Evolutionary conservation across 2,888 invertebrate species (phyloP).

Genomic region (Agonopterix alstromeriana): DNA sequence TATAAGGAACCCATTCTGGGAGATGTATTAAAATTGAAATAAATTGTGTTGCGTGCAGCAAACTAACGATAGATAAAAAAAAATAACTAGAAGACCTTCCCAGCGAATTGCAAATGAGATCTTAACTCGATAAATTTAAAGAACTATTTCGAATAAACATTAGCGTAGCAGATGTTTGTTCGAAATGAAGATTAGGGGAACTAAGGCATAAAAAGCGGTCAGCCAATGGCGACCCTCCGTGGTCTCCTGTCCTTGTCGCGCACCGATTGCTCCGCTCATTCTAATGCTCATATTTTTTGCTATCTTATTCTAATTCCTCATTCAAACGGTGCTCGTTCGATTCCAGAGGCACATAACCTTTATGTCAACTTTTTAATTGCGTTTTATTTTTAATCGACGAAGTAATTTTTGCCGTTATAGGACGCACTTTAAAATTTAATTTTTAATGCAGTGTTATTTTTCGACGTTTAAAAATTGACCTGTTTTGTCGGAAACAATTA

Average conservation of each 20-base stretch:
- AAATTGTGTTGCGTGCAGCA: slow-evolving; percentile 53
- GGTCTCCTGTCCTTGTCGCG: slow-evolving; percentile 44
- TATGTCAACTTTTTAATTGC: slow-evolving; percentile 17
- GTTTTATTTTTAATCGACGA: slow-evolving; percentile 6
- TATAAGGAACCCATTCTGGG: slow-evolving; percentile 55
- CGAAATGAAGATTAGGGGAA: slow-evolving; percentile 75
- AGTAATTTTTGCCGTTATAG: no score
- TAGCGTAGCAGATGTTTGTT: slow-evolving; percentile 67
- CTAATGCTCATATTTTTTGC: slow-evolving; percentile 75
- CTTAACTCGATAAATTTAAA: slow-evolving; percentile 62
- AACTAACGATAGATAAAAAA: slow-evolving; percentile 57
- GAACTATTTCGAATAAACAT: slow-evolving; percentile 68
- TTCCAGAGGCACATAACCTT: slow-evolving; percentile 63
- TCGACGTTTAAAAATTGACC: no score
- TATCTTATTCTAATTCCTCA: slow-evolving; percentile 72
- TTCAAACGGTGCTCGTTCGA: slow-evolving; percentile 63
- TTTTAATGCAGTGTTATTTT: no score
- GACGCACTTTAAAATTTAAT: no score
- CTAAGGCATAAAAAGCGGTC: slow-evolving; percentile 74
- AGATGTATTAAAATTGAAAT: slow-evolving; percentile 68
- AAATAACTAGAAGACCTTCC: slow-evolving; percentile 39
- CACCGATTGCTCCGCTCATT: slow-evolving; percentile 48
- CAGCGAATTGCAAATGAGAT: slow-evolving; percentile 54
- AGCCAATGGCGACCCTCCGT: slow-evolving; percentile 54
- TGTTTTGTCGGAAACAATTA: slow-evolving; percentile 1